Base-by-base conservation (phyloP, 2,797 vertebrate species). In the Cuniculus paca region DNA sequence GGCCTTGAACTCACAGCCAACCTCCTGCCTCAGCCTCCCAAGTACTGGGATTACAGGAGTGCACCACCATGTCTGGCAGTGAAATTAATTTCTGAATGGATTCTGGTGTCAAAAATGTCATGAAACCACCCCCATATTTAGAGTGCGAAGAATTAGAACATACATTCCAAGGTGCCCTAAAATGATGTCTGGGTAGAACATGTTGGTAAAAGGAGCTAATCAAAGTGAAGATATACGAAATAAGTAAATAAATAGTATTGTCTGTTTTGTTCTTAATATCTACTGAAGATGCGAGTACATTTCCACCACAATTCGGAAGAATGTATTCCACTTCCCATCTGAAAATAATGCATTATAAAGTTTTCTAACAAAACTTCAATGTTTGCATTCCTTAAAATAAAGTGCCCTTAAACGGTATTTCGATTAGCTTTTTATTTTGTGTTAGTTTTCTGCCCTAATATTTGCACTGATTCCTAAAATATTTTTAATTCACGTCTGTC, bases 111-210 rank as follows among this genome's bases (percentile, higher is more conserved):
- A 58, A 84, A 90, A 83, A n/a, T 48, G 17, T 45, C 48, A 48
- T 36, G 68, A 9, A 52, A 7, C 52, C 36, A 48, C 20, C 13
- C 48, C 19, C 19, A 14, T 54, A 50, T 63, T 91, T 72, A 70
- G 39, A 39, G 89, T 83, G 42, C 78, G 42, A 85, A 96, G 60
- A 93, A 72, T 87, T 80, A 90, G n/a, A 83, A 34, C 26, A 16
- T n/a, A 24, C 20, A 72, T 61, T 85, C 13, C 20, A 75, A 70
- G 16, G 77, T 42, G n/a, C 10, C 42, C 48, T 92, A 54, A 91
- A 95, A 86, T 58, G 72, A 75, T 61, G 48, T 85, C 24, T 34
- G 19, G 20, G 42, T 77, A 93, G 74, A 95, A 77, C 4, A 61
- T 45, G 26, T 58, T 85, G 54, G 11, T 79, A 61, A 89, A 86